A percentile compares a stretch with the other conserved stretches of the same genome.
phyloP scores from a whole-genome alignment of 2,113 vertebrate genomes.

The Hippocampus comes region DNA sequence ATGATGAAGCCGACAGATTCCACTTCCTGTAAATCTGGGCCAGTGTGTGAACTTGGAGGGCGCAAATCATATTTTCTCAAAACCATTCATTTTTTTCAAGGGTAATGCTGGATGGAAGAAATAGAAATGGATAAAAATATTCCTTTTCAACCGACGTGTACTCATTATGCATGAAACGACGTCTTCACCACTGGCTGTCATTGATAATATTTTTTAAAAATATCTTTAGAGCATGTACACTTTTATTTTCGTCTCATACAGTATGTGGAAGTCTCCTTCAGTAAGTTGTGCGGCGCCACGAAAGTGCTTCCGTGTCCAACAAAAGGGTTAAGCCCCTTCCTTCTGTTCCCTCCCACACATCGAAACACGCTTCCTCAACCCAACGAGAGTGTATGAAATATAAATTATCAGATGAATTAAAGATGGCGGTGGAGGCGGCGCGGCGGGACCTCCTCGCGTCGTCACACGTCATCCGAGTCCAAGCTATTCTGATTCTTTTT shows the following conservation, averaged over 20 bases:
- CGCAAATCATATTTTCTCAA: not conserved
- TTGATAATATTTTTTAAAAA: too few relatives aligned
- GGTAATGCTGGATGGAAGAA: too few relatives aligned
- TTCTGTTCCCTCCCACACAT: conserved; percentile 7
- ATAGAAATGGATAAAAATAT: too few relatives aligned
- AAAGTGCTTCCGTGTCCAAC: not conserved
- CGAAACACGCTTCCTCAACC: conserved; percentile 7
- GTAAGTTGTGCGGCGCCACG: not conserved
- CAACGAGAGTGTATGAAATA: conserved; percentile 44
- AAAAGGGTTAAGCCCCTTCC: conserved; percentile 20
- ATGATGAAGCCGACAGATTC: conserved; percentile 24
- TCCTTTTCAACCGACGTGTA: too few relatives aligned
- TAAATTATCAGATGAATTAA: conserved; percentile 56
- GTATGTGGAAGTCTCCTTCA: not conserved
- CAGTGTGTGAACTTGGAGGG: conserved; percentile 18
- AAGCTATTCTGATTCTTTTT: conserved; percentile 33
- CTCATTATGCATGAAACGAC: too few relatives aligned
- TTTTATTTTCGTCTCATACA: not conserved
- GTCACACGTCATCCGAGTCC: conserved; percentile 53
- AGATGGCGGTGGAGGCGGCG: conserved; percentile 40
- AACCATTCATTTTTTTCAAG: too few relatives aligned
- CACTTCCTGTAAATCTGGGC: not conserved
- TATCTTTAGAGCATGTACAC: not conserved
- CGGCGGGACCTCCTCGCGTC: conserved; percentile 28
- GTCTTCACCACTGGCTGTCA: too few relatives aligned